Percentiles rank a stretch among this genome's conserved stretches.
Conservation (phyloP, 2,113 vertebrate genomes). For the Thunnus thynnus region DNA sequence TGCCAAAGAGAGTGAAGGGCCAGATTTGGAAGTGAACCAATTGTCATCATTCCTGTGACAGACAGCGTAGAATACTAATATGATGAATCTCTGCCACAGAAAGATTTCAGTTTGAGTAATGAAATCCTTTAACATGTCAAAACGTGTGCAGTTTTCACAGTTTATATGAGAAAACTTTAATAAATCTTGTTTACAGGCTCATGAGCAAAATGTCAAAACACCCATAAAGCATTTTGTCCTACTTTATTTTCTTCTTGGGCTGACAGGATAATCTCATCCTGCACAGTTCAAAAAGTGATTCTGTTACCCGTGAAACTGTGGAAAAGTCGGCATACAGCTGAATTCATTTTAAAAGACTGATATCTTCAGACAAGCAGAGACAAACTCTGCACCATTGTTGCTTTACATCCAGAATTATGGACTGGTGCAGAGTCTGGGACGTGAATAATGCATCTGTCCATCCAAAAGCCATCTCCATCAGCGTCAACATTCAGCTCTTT, state of each 20-base stretch:
- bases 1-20: background rate
- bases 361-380: constrained; percentile 51
- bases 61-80: background rate
- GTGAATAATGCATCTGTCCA: background rate
- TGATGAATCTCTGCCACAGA: background rate
- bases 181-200: background rate
- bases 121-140: background rate
- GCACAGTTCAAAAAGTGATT: constrained; percentile 16
- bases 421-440: background rate
- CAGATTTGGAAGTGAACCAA: constrained; percentile 8
- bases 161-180: background rate
- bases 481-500: background rate
- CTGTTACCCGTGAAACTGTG: constrained; percentile 66
- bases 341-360: constrained; percentile 34
- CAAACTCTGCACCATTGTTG: background rate
- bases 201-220: constrained; percentile 4
- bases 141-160: background rate
- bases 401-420: constrained; percentile 8
- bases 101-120: background rate
- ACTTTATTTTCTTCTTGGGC: constrained; percentile 4
- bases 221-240: background rate
- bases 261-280: background rate
- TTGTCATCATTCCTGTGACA: background rate
- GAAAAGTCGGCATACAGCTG: constrained; percentile 53
- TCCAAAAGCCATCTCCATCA: background rate